A percentile compares a stretch with the other conserved stretches of the same genome.
phyloP scores from a whole-genome alignment of 2,888 invertebrate species.

The Eumacrocentrus americanus region DNA sequence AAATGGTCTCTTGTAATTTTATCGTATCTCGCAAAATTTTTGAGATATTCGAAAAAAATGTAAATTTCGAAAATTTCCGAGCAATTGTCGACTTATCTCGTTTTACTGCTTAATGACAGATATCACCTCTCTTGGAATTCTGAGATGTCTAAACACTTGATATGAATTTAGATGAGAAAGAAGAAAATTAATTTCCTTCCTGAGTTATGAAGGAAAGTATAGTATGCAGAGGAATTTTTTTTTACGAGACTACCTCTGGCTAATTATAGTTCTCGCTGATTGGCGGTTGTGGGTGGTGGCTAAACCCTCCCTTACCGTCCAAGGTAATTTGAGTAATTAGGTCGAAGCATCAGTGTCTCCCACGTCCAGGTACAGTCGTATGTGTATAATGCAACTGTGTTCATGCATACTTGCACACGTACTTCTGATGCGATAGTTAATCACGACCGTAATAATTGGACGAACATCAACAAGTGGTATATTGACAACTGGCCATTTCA shows the following conservation, averaged over 20 bases:
- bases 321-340: conserved; percentile 49
- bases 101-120: too few relatives aligned
- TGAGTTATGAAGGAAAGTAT: too few relatives aligned
- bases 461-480: conserved; percentile 37
- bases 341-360: conserved; percentile 43
- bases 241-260: conserved; percentile 13
- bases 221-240: too few relatives aligned
- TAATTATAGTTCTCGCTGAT: conserved; percentile 42
- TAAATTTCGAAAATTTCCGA: too few relatives aligned
- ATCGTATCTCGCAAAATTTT: too few relatives aligned
- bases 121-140: too few relatives aligned
- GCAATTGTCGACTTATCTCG: too few relatives aligned
- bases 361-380: conserved; percentile 3
- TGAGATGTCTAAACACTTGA: too few relatives aligned
- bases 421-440: conserved; percentile 29
- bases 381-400: conserved; percentile 4
- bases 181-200: too few relatives aligned
- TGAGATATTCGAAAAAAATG: too few relatives aligned
- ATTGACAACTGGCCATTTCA: conserved; percentile 8
- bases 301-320: conserved; percentile 40
- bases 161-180: too few relatives aligned
- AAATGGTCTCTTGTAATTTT: too few relatives aligned
- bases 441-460: conserved; percentile 33
- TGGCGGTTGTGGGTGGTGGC: conserved; percentile 35
- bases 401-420: conserved; percentile 11